Conservation (phyloP, 2,113 vertebrate genomes). For the Platysternon megacephalum region DNA sequence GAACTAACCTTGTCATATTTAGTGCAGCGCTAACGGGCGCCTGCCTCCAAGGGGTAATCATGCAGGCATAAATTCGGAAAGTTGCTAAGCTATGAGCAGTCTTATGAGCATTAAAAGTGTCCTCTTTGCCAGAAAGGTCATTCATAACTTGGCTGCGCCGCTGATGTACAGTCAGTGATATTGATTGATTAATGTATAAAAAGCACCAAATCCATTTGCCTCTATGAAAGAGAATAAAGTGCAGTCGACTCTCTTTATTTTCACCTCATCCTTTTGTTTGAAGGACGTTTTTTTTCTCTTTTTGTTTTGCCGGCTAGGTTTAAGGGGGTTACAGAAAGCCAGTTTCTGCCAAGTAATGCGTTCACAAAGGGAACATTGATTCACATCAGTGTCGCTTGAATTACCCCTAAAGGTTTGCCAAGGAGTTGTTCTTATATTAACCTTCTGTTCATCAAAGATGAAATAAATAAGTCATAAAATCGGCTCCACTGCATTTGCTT, state of each 20-base stretch:
- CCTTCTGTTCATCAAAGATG: constrained; percentile 79
- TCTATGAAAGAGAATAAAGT: constrained; percentile 95
- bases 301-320: constrained; percentile 90
- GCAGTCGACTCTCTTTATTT: constrained; percentile 91
- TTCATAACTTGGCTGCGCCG: constrained; percentile 97
- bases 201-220: constrained; percentile 99
- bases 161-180: constrained; percentile 99
- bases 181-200: constrained; percentile 99
- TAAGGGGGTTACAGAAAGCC: constrained; percentile 93
- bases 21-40: constrained; percentile 83
- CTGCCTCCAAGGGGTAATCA: constrained; percentile 90
- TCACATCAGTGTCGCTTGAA: constrained; percentile 97
- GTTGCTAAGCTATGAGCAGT: constrained; percentile 94
- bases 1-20: constrained; percentile 86
- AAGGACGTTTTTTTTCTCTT: constrained; percentile 84
- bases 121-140: constrained; percentile 98
- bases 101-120: constrained; percentile 96
- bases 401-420: constrained; percentile 93
- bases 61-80: constrained; percentile 90
- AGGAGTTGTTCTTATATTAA: constrained; percentile 93
- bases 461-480: constrained; percentile 80
- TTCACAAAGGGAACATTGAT: constrained; percentile 96
- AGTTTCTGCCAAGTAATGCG: constrained; percentile 97
- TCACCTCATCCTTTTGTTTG: constrained; percentile 97
- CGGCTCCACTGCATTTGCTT: constrained; percentile 30